Evolutionary conservation across 2,888 invertebrate genomes (phyloP).

Genomic region (Mythimna albipuncta): DNA sequence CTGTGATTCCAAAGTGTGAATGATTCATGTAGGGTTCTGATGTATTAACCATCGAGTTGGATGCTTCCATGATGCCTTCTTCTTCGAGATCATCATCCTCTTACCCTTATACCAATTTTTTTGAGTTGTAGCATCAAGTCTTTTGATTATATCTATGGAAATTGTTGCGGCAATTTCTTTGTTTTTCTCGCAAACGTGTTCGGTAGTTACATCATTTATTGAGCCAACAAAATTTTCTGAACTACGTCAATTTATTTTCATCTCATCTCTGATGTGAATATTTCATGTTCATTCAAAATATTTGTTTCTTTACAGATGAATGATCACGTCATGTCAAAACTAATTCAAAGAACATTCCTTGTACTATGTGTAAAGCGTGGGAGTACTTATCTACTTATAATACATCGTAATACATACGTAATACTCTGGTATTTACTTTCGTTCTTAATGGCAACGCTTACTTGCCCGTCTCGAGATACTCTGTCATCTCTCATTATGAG

Average conservation of each 20-base stretch:
- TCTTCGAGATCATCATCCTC: background rate
- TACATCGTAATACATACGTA: conserved; percentile 25
- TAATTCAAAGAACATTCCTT: conserved; percentile 23
- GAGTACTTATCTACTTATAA: conserved; percentile 28
- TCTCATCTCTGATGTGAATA: conserved; percentile 12
- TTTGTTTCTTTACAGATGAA: conserved; percentile 21
- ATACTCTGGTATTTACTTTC: conserved; percentile 53
- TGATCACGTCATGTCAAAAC: conserved; percentile 43
- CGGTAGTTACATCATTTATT: conserved; percentile 8
- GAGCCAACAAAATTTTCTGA: background rate
- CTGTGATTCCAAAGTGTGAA: too few relatives aligned
- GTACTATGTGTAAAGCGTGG: conserved; percentile 34
- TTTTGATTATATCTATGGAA: background rate
- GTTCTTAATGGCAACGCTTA: conserved; percentile 30
- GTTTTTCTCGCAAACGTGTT: background rate
- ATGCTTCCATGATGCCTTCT: too few relatives aligned
- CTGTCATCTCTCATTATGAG: conserved; percentile 32
- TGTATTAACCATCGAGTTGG: too few relatives aligned
- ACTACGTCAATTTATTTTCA: background rate
- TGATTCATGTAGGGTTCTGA: too few relatives aligned
- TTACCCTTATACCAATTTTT: too few relatives aligned
- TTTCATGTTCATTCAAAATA: conserved; percentile 20
- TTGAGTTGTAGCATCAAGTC: background rate
- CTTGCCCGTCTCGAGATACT: conserved; percentile 18
- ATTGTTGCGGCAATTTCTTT: background rate